A percentile compares a stretch with the other conserved stretches of the same genome.
These are phyloP conservation scores for Germaria angustata DNA, from an alignment of 2,888 invertebrate genomes.

Conservation along the genomic window DNA sequence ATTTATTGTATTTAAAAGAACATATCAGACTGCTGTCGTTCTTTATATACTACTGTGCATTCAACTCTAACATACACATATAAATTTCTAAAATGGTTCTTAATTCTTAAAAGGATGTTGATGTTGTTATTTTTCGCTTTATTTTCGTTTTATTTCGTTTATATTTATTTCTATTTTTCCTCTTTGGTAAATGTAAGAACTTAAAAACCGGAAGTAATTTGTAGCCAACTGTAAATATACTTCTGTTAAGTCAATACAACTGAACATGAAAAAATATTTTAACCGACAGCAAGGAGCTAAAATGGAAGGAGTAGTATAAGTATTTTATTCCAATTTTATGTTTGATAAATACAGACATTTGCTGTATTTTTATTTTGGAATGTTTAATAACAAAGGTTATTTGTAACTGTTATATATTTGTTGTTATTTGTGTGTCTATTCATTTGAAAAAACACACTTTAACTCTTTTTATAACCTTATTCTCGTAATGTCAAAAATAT, in stretches of 20 bases:
- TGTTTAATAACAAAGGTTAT: constrained; percentile 43
- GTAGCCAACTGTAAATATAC: constrained; percentile 75
- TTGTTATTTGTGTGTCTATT: constrained; percentile 19
- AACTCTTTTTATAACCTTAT: constrained; percentile 53
- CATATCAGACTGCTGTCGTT: background rate
- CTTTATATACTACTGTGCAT: background rate
- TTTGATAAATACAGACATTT: constrained; percentile 42
- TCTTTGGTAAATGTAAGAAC: constrained; percentile 42
- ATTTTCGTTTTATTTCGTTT: background rate
- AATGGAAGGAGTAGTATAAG: background rate
- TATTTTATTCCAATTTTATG: constrained; percentile 31
- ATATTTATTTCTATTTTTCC: background rate
- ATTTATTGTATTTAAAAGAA: background rate
- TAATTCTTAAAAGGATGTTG: constrained; percentile 42
- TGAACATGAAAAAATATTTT: constrained; percentile 18
- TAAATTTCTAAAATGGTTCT: constrained; percentile 22
- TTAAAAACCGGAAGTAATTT: constrained; percentile 75
- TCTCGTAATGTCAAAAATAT: constrained; percentile 21
- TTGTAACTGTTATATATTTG: constrained; percentile 1
- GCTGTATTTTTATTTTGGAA: constrained; percentile 38
- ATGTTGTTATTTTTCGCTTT: constrained; percentile 13
- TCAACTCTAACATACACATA: background rate
- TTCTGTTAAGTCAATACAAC: constrained; percentile 60
- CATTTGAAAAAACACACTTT: constrained; percentile 53
- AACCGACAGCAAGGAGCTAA: background rate